These are phyloP conservation scores for Thecocarcelia acutangulata DNA, from an alignment of 2,888 invertebrate genomes.

Conservation along the genomic window DNA sequence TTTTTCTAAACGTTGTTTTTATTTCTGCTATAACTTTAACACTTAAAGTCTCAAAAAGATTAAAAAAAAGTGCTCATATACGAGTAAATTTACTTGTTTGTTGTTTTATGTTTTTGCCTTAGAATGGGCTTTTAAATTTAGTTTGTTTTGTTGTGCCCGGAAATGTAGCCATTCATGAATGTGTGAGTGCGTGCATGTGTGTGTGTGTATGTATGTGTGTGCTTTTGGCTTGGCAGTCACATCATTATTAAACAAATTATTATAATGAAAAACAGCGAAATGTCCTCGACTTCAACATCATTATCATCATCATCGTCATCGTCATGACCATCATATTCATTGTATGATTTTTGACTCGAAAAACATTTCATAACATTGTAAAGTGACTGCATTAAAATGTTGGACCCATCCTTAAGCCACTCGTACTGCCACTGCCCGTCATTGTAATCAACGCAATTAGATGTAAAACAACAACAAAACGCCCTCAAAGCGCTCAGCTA, in stretches of 20 bases:
- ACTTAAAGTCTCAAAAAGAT: slow-evolving; percentile 50
- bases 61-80: slow-evolving; percentile 7
- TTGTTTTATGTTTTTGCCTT: slow-evolving; percentile 10
- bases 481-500: slow-evolving; percentile 58
- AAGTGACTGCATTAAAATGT: slow-evolving; percentile 60
- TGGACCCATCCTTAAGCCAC: slow-evolving; percentile 46
- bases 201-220: not conserved
- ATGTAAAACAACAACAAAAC: slow-evolving; percentile 67
- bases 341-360: slow-evolving; percentile 38
- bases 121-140: slow-evolving; percentile 28
- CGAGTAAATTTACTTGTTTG: slow-evolving; percentile 3
- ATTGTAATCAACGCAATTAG: slow-evolving; percentile 70
- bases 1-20: slow-evolving; percentile 8
- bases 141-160: slow-evolving; percentile 2
- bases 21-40: slow-evolving; percentile 43
- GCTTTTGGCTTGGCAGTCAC: slow-evolving; percentile 3
- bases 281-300: slow-evolving; percentile 31
- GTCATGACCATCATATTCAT: slow-evolving; percentile 43
- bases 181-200: not conserved
- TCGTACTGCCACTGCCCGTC: slow-evolving; percentile 56
- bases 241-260: slow-evolving; percentile 47
- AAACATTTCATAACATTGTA: slow-evolving; percentile 37
- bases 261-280: slow-evolving; percentile 39
- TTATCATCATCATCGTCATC: slow-evolving; percentile 26
- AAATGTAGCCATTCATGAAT: not conserved